Evolutionary conservation across 2,888 invertebrate species (phyloP).

Genomic region (Eupithecia exiguata): DNA sequence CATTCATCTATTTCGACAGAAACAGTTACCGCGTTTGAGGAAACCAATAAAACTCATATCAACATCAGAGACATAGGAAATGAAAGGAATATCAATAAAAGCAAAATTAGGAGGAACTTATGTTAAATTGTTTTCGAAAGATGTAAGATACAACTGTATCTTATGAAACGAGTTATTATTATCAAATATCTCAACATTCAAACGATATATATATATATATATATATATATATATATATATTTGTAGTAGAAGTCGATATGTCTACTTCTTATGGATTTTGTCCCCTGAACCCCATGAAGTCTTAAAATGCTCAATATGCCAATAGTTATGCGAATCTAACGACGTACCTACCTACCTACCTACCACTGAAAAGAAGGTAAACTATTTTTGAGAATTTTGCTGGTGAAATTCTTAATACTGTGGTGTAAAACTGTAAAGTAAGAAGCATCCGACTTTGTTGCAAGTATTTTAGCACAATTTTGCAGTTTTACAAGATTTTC

Average conservation of each 20-base stretch:
- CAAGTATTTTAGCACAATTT: neutral
- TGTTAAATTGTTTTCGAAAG: neutral
- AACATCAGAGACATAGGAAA: neutral
- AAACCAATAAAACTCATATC: constrained; percentile 13
- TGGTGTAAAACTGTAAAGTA: neutral
- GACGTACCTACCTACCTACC: no score
- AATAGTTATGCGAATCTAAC: neutral
- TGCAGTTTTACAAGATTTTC: neutral
- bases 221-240: no score
- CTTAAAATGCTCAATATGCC: neutral
- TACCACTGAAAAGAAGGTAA: neutral
- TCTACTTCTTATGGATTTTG: neutral
- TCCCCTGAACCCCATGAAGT: neutral
- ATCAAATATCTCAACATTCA: neutral
- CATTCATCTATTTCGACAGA: neutral
- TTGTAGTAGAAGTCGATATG: no score
- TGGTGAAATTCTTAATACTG: neutral
- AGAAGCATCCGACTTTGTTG: neutral
- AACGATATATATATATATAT: neutral
- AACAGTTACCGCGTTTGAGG: constrained; percentile 3
- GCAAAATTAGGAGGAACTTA: neutral
- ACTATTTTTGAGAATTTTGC: neutral
- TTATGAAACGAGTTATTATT: neutral
- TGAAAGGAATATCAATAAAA: constrained; percentile 13
- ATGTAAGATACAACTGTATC: neutral